A percentile compares a stretch with the other conserved stretches of the same genome.
Evolutionary conservation across 2,888 invertebrate genomes (phyloP).

Genomic region (Loripinus fragilis): DNA sequence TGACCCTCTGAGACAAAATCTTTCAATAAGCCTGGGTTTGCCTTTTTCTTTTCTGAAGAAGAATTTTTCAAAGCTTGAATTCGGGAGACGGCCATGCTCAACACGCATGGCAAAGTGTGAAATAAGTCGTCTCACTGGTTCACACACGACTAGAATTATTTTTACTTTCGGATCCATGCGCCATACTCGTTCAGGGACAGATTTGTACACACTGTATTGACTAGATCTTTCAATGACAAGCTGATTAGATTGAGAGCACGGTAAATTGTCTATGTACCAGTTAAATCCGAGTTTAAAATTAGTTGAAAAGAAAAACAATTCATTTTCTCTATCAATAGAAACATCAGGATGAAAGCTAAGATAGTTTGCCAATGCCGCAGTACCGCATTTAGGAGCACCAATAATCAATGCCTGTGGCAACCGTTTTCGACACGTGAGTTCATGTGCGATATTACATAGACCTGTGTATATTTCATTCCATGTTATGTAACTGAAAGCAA

Average conservation of each 20-base stretch:
- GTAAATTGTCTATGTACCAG: neutral
- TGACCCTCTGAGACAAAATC: neutral
- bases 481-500: too few species aligned
- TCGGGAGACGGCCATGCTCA: neutral
- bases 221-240: neutral
- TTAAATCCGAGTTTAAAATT: neutral
- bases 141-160: constrained; percentile 3
- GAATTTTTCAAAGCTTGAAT: neutral
- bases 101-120: neutral
- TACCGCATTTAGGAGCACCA: constrained; percentile 3
- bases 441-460: too few species aligned
- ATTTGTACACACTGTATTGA: neutral
- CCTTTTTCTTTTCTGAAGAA: neutral
- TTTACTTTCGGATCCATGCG: neutral
- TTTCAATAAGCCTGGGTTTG: neutral
- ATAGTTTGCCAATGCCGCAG: neutral
- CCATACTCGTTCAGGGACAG: neutral
- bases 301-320: neutral
- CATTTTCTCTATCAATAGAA: neutral
- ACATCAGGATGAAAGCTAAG: neutral
- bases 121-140: neutral
- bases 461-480: too few species aligned
- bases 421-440: neutral
- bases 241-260: neutral
- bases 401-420: neutral